Evolutionary conservation across 2,113 vertebrate genomes (phyloP), one percentile per base, ranked within the genome.

Genomic region (Zosterops lateralis): DNA sequence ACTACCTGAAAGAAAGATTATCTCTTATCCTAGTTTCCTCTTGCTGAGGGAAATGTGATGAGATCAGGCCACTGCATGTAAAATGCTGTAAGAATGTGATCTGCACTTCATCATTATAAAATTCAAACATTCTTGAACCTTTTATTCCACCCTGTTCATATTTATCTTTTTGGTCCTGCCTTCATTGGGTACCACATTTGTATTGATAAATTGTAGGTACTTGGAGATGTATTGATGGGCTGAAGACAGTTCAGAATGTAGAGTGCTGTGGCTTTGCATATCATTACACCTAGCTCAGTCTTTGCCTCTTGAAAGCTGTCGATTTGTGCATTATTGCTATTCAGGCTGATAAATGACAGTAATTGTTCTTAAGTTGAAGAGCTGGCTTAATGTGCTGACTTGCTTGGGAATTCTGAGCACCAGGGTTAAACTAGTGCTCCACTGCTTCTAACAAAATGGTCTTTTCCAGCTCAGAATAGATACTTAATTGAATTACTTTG

Each of bases 291-390:
- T 95, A 94, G 91, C 96, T 93, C 40, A 86, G 97, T 96, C 97
- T 97, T 95, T 97, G 97, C 97, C 98, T 98, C 98, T 98, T 96
- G 97, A 98, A 98, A 98, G 98, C 97, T 98, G 98, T 98, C 98
- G 98, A 98, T 98, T 98, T 96, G 96, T 96, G 98, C 98, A 97
- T 98, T 98, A 98, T 98, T 98, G 98, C 98, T 98, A 97, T 98
- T 98, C 97, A 97, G 97, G 97, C 97, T 98, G 98, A 98, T 98
- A 98, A 98, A 98, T 98, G 98, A 98, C 98, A 98, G 98, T 98
- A 98, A 98, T 98, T 98, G 98, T 98, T 98, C 98, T 98, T 98
- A 98, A 98, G 97, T 97, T 98, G 98, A 98, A 98, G 97, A 97
- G 97, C 97, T 97, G 96, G 97, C 97, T 98, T 98, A 98, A 98